Percentiles rank a stretch among this genome's conserved stretches.
Evolutionary conservation across 2,113 vertebrate species (phyloP).

Genomic region (Lynx canadensis): DNA sequence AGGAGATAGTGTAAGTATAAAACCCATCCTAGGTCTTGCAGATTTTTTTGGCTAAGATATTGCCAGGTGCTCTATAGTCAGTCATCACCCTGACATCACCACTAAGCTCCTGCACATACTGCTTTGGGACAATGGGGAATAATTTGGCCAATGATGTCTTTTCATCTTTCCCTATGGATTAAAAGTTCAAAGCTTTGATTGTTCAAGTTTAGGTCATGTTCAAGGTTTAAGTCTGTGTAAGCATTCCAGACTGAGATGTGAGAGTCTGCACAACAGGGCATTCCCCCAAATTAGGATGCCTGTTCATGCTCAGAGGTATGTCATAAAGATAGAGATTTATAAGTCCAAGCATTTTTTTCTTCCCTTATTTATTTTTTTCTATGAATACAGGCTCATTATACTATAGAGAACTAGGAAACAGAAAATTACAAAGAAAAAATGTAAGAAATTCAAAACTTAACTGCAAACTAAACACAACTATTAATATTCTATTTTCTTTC

Average conservation of each 20-base stretch:
- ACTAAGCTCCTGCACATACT: rapidly evolving
- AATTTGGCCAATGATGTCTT: neutral
- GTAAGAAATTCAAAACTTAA: neutral
- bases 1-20: neutral
- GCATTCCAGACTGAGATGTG: neutral
- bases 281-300: neutral
- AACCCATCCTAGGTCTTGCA: neutral
- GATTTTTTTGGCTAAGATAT: neutral
- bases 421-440: neutral
- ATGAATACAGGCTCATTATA: neutral
- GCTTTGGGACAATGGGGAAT: neutral
- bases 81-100: neutral
- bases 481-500: neutral
- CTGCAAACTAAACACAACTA: neutral
- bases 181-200: neutral
- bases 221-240: neutral
- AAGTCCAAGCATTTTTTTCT: neutral
- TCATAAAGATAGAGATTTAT: neutral
- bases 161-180: neutral
- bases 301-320: neutral
- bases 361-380: neutral
- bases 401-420: neutral
- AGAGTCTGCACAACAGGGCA: rapidly evolving
- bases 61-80: rapidly evolving
- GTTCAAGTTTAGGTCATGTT: neutral